Base-by-base conservation (phyloP, 2,797 vertebrate species). In the Anabas testudineus region DNA sequence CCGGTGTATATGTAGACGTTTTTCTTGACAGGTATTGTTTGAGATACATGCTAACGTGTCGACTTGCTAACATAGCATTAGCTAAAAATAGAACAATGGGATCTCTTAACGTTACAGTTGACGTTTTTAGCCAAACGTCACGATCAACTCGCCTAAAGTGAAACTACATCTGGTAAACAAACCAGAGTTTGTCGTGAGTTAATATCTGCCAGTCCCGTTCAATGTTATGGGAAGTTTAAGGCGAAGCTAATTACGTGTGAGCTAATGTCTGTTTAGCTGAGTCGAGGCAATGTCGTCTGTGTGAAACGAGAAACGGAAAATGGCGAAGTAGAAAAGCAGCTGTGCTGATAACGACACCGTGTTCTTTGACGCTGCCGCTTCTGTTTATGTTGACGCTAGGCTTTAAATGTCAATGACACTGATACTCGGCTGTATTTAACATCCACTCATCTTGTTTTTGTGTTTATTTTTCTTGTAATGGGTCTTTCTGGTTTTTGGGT, bases 81-180 rank as follows among this genome's bases (percentile, higher is more conserved):
- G 76, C 83, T 81, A 85, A 76, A 87, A 87, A 85, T 81, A 76
- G 89, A 90, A 93, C 90, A 92, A 92, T 92, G 58, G 88, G 46
- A 3, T 22, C 41, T 46, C 12, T 34, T 7, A 43, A 19, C 42
- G 10, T 19, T 18, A 13, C 13, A 4, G 22, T 48, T 59, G 24
- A 26, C 21, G 60, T 39, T 45, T 21, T 19, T 19, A 3, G 9
- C 14, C 15, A 15, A 61, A 76, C 13, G 10, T 34, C 15, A n/a
- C 2, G 0, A 1, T 13, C 22, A 1, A 4, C 5, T 26, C 10
- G 2, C 0, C 0, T 52, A 1, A 12, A 24, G 1, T 4, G 2
- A 54, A 41, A 15, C 5, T 7, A 6, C 1, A 48, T 1, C 1
- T 8, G 0, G 2, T 2, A 1, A 63, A 46, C 7, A 4, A 10